Conservation (phyloP, 1,140 invertebrate species). For the Ditylenchus dipsaci region DNA sequence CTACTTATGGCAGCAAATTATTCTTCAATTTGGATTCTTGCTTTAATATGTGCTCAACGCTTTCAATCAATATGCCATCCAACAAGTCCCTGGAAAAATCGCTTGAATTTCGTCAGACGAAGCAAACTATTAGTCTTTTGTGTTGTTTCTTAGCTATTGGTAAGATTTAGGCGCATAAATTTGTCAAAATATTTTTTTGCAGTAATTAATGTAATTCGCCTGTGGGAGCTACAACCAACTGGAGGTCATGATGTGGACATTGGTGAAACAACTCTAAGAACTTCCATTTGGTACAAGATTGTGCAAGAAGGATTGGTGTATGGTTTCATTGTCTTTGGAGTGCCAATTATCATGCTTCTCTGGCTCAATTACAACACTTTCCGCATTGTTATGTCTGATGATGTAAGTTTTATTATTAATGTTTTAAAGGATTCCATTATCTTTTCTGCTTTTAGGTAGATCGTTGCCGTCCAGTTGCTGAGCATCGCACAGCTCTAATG, state of each 20-base stretch:
- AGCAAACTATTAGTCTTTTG: conserved; percentile 32
- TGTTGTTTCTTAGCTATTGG: conserved; percentile 26
- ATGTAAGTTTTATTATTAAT: conserved; percentile 18
- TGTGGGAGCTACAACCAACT: conserved; percentile 26
- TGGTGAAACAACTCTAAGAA: conserved; percentile 18
- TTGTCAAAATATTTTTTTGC: not conserved
- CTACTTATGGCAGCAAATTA: conserved; percentile 39
- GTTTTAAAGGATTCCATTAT: not conserved
- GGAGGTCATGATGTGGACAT: not conserved
- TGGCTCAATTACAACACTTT: conserved; percentile 42
- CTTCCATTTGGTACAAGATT: conserved; percentile 33
- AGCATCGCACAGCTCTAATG: conserved; percentile 41
- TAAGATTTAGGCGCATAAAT: not conserved
- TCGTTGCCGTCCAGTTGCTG: conserved; percentile 29
- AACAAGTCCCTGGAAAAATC: conserved; percentile 28
- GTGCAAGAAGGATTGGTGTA: conserved; percentile 45
- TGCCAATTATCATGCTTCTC: conserved; percentile 34
- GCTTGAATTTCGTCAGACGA: conserved; percentile 24
- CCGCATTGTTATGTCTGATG: conserved; percentile 18
- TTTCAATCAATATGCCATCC: conserved; percentile 43
- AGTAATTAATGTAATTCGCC: conserved; percentile 38
- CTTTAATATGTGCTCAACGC: conserved; percentile 40
- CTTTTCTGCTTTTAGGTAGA: conserved; percentile 4
- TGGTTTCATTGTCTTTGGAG: conserved; percentile 30
- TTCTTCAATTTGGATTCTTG: conserved; percentile 38